Percentiles rank a stretch among this genome's conserved stretches.
Evolutionary conservation across 2,888 invertebrate genomes (phyloP).

Genomic region (Yponomeuta cagnagella): DNA sequence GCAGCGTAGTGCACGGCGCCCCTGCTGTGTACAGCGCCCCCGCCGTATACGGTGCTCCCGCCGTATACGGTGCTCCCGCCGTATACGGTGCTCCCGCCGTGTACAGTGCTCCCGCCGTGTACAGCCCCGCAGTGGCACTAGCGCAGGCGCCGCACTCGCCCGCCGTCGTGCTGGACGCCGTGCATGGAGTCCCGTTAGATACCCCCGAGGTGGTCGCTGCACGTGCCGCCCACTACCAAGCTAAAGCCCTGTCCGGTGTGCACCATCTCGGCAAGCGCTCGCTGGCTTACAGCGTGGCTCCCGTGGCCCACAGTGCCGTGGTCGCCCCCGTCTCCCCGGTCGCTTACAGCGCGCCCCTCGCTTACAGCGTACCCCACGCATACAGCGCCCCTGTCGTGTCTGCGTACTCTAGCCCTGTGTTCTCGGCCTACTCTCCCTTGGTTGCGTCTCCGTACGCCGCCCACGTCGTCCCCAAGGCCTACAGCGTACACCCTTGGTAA

Average conservation of each 20-base stretch:
- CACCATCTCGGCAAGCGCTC: slow-evolving; percentile 59
- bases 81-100: slow-evolving; percentile 28
- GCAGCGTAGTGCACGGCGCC: slow-evolving; percentile 38
- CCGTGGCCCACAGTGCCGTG: slow-evolving; percentile 19
- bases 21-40: slow-evolving; percentile 33
- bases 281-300: slow-evolving; percentile 18
- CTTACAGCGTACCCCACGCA: slow-evolving; percentile 47
- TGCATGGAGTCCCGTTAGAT: slow-evolving; percentile 64
- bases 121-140: slow-evolving; percentile 20
- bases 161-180: slow-evolving; percentile 60
- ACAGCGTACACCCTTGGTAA: slow-evolving; percentile 56
- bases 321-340: slow-evolving; percentile 36
- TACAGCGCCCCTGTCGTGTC: slow-evolving; percentile 29
- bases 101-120: slow-evolving; percentile 26
- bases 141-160: slow-evolving; percentile 57
- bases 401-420: slow-evolving; percentile 34
- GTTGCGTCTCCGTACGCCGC: slow-evolving; percentile 22
- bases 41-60: slow-evolving; percentile 27
- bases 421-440: slow-evolving; percentile 31
- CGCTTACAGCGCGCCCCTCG: slow-evolving; percentile 31
- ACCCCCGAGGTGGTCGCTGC: slow-evolving; percentile 69
- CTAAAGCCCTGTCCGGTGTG: slow-evolving; percentile 54
- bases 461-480: slow-evolving; percentile 43
- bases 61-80: slow-evolving; percentile 26
- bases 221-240: slow-evolving; percentile 61